These are phyloP conservation scores for Crotophaga sulcirostris DNA, from an alignment of 2,113 vertebrate species.

Conservation along the genomic window DNA sequence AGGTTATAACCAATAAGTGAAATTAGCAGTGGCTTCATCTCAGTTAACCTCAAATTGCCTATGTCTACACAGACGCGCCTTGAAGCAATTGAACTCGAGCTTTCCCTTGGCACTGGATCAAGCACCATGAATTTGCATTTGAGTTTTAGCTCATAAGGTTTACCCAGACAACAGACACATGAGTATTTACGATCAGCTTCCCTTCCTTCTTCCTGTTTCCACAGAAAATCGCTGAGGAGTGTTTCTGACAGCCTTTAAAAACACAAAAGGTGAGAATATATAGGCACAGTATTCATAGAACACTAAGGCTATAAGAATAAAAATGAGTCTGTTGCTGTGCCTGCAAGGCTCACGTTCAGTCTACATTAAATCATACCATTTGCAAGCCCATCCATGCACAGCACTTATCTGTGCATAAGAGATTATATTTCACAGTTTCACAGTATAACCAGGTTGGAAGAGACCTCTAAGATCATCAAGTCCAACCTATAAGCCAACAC, in stretches of 20 bases:
- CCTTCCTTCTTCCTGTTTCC: not conserved
- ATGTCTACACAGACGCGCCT: not conserved
- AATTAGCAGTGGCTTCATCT: slow-evolving; percentile 58
- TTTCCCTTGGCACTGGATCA: slow-evolving; percentile 38
- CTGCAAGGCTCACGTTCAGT: not conserved
- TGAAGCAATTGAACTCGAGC: not conserved
- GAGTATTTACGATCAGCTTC: not conserved
- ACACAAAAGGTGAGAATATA: not conserved
- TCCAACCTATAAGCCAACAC: too few relatives aligned
- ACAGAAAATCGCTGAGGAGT: not conserved
- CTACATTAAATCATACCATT: not conserved
- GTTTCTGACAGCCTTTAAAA: not conserved
- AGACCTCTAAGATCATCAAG: too few relatives aligned
- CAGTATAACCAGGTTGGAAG: too few relatives aligned
- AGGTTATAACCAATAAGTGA: slow-evolving; percentile 31
- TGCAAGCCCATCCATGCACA: not conserved
- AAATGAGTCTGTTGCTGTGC: not conserved
- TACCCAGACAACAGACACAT: not conserved
- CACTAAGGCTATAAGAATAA: not conserved
- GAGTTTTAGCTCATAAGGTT: slow-evolving; percentile 10
- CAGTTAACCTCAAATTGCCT: slow-evolving; percentile 57
- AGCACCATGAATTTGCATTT: slow-evolving; percentile 30
- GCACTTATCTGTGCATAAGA: too few relatives aligned
- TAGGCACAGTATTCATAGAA: not conserved
- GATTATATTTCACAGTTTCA: too few relatives aligned